Evolutionary conservation across 2,113 vertebrate genomes (phyloP), one percentile per base, ranked within the genome.

Genomic region (Callocephalon fimbriatum): DNA sequence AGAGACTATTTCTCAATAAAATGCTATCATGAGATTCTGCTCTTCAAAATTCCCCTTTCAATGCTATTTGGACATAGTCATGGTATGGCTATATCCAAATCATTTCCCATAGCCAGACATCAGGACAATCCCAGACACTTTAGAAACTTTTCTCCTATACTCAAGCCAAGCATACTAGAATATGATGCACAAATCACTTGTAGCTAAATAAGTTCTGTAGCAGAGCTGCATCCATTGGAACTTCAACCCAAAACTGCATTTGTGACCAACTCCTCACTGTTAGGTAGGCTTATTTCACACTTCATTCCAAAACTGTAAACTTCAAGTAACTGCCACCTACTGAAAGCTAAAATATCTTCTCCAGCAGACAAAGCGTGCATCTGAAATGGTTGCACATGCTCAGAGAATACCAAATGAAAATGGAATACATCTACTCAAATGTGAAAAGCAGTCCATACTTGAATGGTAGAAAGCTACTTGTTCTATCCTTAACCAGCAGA

Each of bases 121-220:
- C 22, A 75, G 11, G 13, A 65, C 35, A 78, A n/a, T 2, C 31
- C 38, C 31, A 56, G 37, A 56, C 21, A 50, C 59, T 59, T 22
- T 75, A 29, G 27, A 90, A 61, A 53, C 16, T n/a, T 9, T 44
- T 51, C 56, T 70, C 58, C 72, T 50, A 5, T 12, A 18, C 15
- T 53, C 21, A 42, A 73, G 32, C 29, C 22, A 86, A 76, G 38
- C 31, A 38, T 0, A 44, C n/a, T 8, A 56, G 37, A 86, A 21
- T 15, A 35, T 2, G 1, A 74, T 8, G 10, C 15, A 2, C 4
- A 7, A 74, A 32, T 40, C 26, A 47, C 0, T 31, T 38, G 7
- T 18, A 75, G 27, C 47, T 31, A 87, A 47, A 3, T 12, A 32
- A 66, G 4, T 35, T 58, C 67, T 45, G 20, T 12, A 42, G 45